phyloP scores from a whole-genome alignment of 2,888 invertebrate genomes.

The Drosophila mayaguana region DNA sequence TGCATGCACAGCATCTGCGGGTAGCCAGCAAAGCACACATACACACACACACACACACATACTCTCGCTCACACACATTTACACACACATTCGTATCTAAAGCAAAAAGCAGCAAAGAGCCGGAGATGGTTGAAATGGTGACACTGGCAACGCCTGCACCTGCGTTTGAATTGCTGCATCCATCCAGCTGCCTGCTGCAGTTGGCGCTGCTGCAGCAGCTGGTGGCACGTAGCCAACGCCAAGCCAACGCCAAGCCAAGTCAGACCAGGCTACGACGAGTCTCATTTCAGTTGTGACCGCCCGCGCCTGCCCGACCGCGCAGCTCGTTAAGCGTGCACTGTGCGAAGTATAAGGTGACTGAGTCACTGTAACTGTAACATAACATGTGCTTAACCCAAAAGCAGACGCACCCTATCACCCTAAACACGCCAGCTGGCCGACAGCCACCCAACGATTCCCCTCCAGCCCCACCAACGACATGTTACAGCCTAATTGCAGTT shows the following conservation, averaged over 20 bases:
- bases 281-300: constrained; percentile 50
- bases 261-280: constrained; percentile 19
- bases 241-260: background rate
- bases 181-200: constrained; percentile 41
- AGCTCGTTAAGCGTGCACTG: constrained; percentile 46
- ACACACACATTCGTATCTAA: constrained; percentile 1
- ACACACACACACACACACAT: constrained; percentile 11
- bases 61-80: background rate
- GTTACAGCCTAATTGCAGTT: constrained; percentile 69
- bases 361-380: constrained; percentile 57
- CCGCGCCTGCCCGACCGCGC: constrained; percentile 12
- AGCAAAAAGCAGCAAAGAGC: constrained; percentile 24
- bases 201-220: constrained; percentile 20
- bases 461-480: constrained; percentile 41
- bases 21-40: constrained; percentile 39
- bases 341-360: constrained; percentile 53
- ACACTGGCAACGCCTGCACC: constrained; percentile 49
- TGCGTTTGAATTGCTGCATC: constrained; percentile 54
- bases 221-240: constrained; percentile 19
- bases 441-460: background rate
- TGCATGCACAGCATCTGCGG: constrained; percentile 58
- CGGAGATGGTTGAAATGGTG: constrained; percentile 46
- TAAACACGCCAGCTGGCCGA: constrained; percentile 11
- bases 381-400: constrained; percentile 73
- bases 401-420: constrained; percentile 46